A percentile compares a stretch with the other conserved stretches of the same genome.
Evolutionary conservation across 2,113 vertebrate species (phyloP).

Genomic region (Megaptera novaeangliae): DNA sequence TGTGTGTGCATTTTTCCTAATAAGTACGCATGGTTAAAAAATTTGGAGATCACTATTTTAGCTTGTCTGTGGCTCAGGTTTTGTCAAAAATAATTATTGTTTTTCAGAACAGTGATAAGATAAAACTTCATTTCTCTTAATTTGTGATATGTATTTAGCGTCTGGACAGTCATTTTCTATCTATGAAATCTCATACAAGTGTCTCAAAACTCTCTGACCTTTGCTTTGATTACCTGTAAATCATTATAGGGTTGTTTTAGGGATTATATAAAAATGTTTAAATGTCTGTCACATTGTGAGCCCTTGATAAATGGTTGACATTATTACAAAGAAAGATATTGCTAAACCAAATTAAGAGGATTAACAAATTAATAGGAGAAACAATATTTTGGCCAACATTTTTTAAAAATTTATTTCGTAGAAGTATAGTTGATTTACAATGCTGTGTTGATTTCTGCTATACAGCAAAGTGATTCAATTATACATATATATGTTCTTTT

Average conservation of each 20-base stretch:
- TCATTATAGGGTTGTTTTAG: not conserved
- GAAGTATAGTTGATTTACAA: not conserved
- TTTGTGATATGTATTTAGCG: not conserved
- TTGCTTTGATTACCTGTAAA: not conserved
- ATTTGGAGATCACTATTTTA: not conserved
- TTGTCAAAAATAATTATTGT: not conserved
- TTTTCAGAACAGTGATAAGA: not conserved
- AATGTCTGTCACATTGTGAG: not conserved
- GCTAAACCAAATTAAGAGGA: not conserved
- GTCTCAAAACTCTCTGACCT: not conserved
- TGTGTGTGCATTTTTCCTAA: not conserved
- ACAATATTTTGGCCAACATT: not conserved
- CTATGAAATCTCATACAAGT: not conserved
- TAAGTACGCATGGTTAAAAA: not conserved
- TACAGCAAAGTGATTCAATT: not conserved
- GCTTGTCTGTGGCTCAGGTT: not conserved
- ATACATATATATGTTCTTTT: not conserved
- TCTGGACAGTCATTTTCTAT: not conserved
- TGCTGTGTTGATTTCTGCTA: not conserved
- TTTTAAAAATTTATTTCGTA: not conserved
- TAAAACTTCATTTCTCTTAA: not conserved
- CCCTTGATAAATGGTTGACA: not conserved
- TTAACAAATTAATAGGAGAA: not conserved
- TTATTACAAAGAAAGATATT: slow-evolving; percentile 23
- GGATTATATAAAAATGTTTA: not conserved